Evolutionary conservation across 2,888 invertebrate species (phyloP).

Genomic region (Calephelis perditalis): DNA sequence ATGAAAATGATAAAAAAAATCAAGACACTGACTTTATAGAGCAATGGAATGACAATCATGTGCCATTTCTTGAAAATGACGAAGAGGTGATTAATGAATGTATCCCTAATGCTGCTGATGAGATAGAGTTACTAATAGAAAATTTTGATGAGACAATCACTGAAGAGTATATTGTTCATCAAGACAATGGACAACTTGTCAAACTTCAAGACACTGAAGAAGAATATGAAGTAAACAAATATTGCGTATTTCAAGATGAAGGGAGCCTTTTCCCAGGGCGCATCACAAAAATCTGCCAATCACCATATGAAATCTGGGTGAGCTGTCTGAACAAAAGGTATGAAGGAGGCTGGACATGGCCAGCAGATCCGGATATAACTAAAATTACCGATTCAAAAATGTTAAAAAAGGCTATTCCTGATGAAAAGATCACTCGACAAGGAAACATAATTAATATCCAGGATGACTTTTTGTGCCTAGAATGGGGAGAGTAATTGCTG

Average conservation of each 20-base stretch:
- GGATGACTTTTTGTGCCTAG: conserved; percentile 21
- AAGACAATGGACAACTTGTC: conserved; percentile 21
- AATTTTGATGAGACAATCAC: conserved; percentile 18
- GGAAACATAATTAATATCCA: conserved; percentile 25
- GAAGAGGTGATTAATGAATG: no score
- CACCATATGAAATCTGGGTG: conserved; percentile 23
- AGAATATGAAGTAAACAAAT: conserved; percentile 23
- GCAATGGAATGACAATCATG: no score
- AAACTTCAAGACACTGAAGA: conserved; percentile 19
- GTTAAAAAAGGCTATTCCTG: conserved; percentile 19
- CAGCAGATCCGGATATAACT: conserved; percentile 23
- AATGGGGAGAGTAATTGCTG: conserved; percentile 14
- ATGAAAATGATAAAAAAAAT: no score
- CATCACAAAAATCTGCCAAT: conserved; percentile 18
- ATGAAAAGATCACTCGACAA: conserved; percentile 25
- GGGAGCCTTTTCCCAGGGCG: conserved; percentile 18
- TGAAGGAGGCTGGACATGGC: conserved; percentile 26
- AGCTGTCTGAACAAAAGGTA: conserved; percentile 25
- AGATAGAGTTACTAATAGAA: no score
- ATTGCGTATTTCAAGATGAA: conserved; percentile 26
- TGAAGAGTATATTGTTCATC: conserved; percentile 22
- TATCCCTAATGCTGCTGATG: no score
- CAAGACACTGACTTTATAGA: no score
- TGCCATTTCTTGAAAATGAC: no score
- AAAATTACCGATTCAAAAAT: conserved; percentile 16